Conservation (phyloP, 2,113 vertebrate species). For the Cebidichthys violaceus region DNA sequence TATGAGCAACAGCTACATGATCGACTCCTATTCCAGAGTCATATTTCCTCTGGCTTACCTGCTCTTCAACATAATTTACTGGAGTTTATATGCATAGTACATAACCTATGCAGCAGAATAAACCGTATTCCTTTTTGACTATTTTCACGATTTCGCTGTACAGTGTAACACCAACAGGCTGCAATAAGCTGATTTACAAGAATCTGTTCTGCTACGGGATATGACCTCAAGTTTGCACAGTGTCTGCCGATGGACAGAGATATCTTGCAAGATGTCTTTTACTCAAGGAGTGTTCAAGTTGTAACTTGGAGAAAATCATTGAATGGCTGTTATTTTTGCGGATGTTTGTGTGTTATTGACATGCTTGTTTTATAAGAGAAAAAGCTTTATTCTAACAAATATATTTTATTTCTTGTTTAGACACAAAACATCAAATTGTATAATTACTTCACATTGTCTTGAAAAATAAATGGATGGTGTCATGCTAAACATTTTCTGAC, state of each 20-base stretch:
- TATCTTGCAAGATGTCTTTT: slow-evolving; percentile 8
- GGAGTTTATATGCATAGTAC: slow-evolving; percentile 88
- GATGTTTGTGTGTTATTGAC: slow-evolving; percentile 30
- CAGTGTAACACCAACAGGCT: slow-evolving; percentile 19
- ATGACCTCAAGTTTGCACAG: slow-evolving; percentile 36
- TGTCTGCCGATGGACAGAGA: slow-evolving; percentile 19
- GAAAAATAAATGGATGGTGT: slow-evolving; percentile 47
- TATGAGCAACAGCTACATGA: slow-evolving; percentile 92
- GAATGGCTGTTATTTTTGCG: slow-evolving; percentile 23
- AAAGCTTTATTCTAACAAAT: slow-evolving; percentile 7
- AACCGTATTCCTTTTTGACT: slow-evolving; percentile 3
- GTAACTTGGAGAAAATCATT: slow-evolving; percentile 14
- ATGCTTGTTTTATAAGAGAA: slow-evolving; percentile 56
- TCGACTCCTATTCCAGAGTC: slow-evolving; percentile 92
- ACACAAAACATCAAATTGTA: slow-evolving; percentile 7
- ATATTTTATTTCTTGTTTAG: slow-evolving; percentile 27
- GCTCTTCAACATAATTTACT: slow-evolving; percentile 94
- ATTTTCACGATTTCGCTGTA: neutral
- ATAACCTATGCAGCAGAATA: slow-evolving; percentile 14
- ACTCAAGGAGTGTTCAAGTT: slow-evolving; percentile 11
- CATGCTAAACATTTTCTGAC: neutral
- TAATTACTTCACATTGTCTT: slow-evolving; percentile 27
- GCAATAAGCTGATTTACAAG: neutral
- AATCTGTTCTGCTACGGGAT: neutral
- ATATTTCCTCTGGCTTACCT: slow-evolving; percentile 92